These are phyloP conservation scores for Megaceryle alcyon DNA, from an alignment of 2,797 vertebrate species.

Conservation along the genomic window DNA sequence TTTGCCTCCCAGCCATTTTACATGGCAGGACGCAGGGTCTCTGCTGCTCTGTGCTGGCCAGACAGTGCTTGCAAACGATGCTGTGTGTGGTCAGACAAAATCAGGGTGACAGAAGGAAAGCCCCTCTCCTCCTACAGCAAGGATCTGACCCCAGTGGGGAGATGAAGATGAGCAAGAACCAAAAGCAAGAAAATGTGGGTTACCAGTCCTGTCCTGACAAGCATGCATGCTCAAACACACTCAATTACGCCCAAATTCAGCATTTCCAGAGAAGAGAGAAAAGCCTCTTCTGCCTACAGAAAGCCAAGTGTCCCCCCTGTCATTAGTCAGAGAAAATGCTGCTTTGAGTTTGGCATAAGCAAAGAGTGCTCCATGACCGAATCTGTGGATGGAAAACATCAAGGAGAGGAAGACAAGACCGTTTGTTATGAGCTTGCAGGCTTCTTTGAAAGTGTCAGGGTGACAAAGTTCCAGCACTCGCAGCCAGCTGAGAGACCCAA, in stretches of 20 bases:
- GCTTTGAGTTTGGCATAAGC: background rate
- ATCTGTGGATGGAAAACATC: background rate
- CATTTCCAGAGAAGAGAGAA: background rate
- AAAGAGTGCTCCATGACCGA: background rate
- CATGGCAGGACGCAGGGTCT: background rate
- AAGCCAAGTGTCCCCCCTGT: background rate
- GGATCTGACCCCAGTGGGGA: background rate
- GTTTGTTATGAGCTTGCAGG: background rate
- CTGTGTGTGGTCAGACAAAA: background rate
- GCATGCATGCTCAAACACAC: background rate
- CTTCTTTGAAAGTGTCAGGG: background rate
- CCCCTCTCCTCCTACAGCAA: background rate
- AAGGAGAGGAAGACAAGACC: background rate
- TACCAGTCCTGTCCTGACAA: constrained; percentile 4
- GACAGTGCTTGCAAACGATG: background rate
- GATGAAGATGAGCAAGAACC: background rate
- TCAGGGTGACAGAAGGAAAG: background rate
- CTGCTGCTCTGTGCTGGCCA: background rate
- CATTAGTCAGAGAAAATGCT: background rate
- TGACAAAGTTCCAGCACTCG: background rate
- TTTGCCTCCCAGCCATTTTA: background rate
- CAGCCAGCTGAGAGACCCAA: constrained; percentile 25
- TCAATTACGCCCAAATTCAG: background rate
- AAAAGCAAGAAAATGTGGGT: constrained; percentile 26
- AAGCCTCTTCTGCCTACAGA: background rate